Conservation (phyloP, 1,140 invertebrate genomes). For the Araneus ventricosus region DNA sequence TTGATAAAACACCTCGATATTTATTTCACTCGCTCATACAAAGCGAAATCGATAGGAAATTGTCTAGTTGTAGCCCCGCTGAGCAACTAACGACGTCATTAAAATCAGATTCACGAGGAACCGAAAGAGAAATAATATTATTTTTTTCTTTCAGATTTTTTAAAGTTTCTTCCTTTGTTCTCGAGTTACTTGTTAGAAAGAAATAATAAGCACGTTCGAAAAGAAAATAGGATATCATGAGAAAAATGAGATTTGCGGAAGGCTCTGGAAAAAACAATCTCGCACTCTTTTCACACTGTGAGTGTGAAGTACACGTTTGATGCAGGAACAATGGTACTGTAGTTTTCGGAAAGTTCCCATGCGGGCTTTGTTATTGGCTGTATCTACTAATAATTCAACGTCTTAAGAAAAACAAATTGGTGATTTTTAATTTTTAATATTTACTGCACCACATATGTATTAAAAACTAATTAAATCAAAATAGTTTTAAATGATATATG, state of each 20-base stretch:
- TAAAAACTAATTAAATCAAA: too few species aligned
- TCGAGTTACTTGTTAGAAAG: constrained; percentile 65
- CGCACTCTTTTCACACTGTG: neutral
- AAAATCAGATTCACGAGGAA: constrained; percentile 55
- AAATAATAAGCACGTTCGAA: constrained; percentile 65
- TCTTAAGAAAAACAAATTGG: too few species aligned
- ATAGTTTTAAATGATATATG: too few species aligned
- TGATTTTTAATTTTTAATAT: too few species aligned
- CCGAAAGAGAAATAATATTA: constrained; percentile 38
- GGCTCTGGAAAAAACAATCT: neutral
- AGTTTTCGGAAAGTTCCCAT: neutral
- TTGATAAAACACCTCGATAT: constrained; percentile 55
- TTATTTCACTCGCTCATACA: constrained; percentile 32
- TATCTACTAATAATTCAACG: neutral
- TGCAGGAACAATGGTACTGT: neutral
- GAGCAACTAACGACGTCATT: constrained; percentile 65
- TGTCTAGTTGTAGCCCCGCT: constrained; percentile 58
- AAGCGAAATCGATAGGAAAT: constrained; percentile 59
- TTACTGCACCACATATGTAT: too few species aligned
- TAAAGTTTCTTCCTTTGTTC: constrained; percentile 54
- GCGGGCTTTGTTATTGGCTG: too few species aligned
- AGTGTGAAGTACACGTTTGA: constrained; percentile 16
- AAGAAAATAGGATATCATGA: constrained; percentile 56
- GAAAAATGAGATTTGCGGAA: constrained; percentile 58
- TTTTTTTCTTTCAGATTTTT: neutral